Evolutionary conservation across 1,140 invertebrate genomes (phyloP).

Genomic region (Hylyphantes graminicola): DNA sequence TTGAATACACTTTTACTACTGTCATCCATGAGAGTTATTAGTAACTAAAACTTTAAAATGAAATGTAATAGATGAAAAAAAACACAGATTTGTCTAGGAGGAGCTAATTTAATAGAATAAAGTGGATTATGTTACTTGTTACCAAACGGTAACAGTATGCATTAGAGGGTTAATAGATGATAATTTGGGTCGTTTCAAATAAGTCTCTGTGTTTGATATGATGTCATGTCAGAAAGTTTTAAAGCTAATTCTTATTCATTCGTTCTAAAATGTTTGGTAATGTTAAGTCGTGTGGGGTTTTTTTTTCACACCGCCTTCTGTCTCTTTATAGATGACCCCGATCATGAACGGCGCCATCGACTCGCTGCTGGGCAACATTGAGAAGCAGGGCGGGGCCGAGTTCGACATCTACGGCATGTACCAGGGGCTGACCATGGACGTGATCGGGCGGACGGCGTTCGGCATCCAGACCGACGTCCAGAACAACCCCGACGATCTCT

Average conservation of each 20-base stretch:
- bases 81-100: too few species aligned
- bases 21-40: too few species aligned
- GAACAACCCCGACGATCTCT: conserved; percentile 65
- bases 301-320: background rate
- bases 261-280: too few species aligned
- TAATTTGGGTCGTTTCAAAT: background rate
- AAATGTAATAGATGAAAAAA: too few species aligned
- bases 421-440: conserved; percentile 70
- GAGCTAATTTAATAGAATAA: too few species aligned
- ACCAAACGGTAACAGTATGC: too few species aligned
- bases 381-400: conserved; percentile 43
- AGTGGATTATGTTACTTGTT: too few species aligned
- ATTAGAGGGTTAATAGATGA: too few species aligned
- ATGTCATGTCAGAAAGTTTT: background rate
- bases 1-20: too few species aligned
- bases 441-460: conserved; percentile 70
- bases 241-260: background rate
- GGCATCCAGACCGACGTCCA: conserved; percentile 69
- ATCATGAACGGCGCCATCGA: conserved; percentile 67
- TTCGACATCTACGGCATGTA: conserved; percentile 68
- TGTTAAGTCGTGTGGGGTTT: background rate
- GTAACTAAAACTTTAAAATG: too few species aligned
- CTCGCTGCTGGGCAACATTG: conserved; percentile 63
- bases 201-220: background rate
- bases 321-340: conserved; percentile 65